Evolutionary conservation across 2,888 invertebrate species (phyloP).

Genomic region (Athalia rosae): DNA sequence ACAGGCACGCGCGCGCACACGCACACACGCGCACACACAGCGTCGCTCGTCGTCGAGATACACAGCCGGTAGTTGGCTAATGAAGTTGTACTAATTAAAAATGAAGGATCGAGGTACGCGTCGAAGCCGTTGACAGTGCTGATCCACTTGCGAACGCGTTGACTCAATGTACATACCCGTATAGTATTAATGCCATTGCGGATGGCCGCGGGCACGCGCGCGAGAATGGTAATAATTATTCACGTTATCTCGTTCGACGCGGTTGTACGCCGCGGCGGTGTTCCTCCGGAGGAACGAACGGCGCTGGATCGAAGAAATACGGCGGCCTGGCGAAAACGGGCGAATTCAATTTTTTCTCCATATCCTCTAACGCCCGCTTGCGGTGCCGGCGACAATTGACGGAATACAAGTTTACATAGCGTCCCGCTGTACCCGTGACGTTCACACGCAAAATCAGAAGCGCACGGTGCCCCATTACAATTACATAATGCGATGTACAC

Average conservation of each 20-base stretch:
- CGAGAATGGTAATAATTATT: not conserved
- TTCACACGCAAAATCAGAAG: slow-evolving; percentile 49
- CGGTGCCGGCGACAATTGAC: slow-evolving; percentile 35
- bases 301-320: too few species aligned
- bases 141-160: not conserved
- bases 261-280: too few species aligned
- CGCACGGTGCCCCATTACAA: slow-evolving; percentile 62
- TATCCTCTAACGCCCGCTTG: too few species aligned
- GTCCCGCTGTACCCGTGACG: slow-evolving; percentile 19
- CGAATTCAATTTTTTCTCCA: too few species aligned
- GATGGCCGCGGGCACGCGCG: not conserved
- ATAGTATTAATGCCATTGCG: not conserved
- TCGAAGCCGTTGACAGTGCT: slow-evolving; percentile 35
- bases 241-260: not conserved
- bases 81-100: slow-evolving; percentile 66
- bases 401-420: not conserved
- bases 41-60: slow-evolving; percentile 53
- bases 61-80: slow-evolving; percentile 52
- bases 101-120: slow-evolving; percentile 47
- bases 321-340: too few species aligned
- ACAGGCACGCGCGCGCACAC: too few species aligned
- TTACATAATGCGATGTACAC: slow-evolving; percentile 72
- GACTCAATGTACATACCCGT: too few species aligned
- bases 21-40: slow-evolving; percentile 32
- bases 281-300: too few species aligned